phyloP scores from a whole-genome alignment of 2,797 vertebrate species.

The Argentina silus region DNA sequence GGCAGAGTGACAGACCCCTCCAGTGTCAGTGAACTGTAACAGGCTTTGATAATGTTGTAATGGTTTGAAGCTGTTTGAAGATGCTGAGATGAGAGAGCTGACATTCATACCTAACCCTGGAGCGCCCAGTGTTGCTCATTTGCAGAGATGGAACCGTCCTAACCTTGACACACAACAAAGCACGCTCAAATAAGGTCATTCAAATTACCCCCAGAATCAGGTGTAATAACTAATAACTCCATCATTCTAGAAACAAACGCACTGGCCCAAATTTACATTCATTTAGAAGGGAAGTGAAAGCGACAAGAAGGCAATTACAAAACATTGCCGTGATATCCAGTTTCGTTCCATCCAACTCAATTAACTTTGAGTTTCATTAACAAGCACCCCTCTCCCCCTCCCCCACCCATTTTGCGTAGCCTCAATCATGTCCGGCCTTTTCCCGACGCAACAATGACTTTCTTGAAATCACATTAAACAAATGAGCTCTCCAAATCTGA shows the following conservation, averaged over 20 bases:
- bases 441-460: constrained; percentile 49
- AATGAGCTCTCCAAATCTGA: constrained; percentile 62
- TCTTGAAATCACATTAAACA: constrained; percentile 69
- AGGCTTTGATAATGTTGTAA: constrained; percentile 5
- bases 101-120: constrained; percentile 4
- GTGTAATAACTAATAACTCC: constrained; percentile 37
- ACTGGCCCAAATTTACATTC: constrained; percentile 63
- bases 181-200: constrained; percentile 30
- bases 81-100: constrained; percentile 5
- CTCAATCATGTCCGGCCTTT: constrained; percentile 56
- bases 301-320: constrained; percentile 69
- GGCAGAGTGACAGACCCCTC: neutral
- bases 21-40: neutral
- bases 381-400: constrained; percentile 23
- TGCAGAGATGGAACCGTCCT: constrained; percentile 13
- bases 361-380: constrained; percentile 70
- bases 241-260: constrained; percentile 52
- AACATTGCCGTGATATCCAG: constrained; percentile 50
- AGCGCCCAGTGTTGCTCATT: constrained; percentile 18
- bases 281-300: constrained; percentile 67
- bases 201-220: constrained; percentile 32
- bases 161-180: constrained; percentile 29
- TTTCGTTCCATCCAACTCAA: constrained; percentile 72
- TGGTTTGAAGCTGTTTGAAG: neutral
- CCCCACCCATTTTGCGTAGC: constrained; percentile 28